Base-by-base conservation (phyloP, 2,888 invertebrate species). In the Cataglyphis cursor region DNA sequence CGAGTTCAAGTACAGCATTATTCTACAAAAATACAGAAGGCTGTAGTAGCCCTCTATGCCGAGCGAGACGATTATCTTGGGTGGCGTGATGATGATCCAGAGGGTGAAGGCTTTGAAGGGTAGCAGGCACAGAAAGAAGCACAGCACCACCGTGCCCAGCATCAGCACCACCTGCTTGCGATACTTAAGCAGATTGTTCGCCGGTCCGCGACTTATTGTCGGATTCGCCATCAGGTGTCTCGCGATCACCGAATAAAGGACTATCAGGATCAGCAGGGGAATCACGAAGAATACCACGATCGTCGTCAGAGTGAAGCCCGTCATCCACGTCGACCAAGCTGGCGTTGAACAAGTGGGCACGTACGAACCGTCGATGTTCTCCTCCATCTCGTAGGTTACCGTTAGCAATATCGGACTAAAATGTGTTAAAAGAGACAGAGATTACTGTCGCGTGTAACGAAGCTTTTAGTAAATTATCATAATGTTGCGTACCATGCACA, bases 1-100 rank as follows among this genome's bases (percentile, higher is more conserved):
- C 68, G 98, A 98, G 95, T 99, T 98, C 76, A 98, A 96, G 95
- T 98, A 98, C 89, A 98, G 95, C 97, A 98, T 97, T 78, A 98
- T 97, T 89, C 98, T 96, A 93, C 97, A 97, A 95, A 98, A 97
- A 95, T 97, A 98, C 86, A 98, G 95, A 85, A 98, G 95, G 94
- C 97, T 97, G 95, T 97, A 98, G 95, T 98, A 98, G 78, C 96
- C 96, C 89, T 98, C 98, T 93, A 97, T 95, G 84, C 98, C 98
- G 92, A 98, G 96, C 68, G 96, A 93, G 70, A 95, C 93, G 61
- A 96, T 95, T 93, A 96, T 96, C 92, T 97, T 97, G 0, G 96
- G 96, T 44, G 97, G 97, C 65, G 97, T 97, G 83, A 97, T 96
- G 80, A 99, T 97, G 83, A 98, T 97, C 98, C 98, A 98, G 65